phyloP scores from a whole-genome alignment of 2,113 vertebrate genomes.

The Onychostruthus taczanowskii region DNA sequence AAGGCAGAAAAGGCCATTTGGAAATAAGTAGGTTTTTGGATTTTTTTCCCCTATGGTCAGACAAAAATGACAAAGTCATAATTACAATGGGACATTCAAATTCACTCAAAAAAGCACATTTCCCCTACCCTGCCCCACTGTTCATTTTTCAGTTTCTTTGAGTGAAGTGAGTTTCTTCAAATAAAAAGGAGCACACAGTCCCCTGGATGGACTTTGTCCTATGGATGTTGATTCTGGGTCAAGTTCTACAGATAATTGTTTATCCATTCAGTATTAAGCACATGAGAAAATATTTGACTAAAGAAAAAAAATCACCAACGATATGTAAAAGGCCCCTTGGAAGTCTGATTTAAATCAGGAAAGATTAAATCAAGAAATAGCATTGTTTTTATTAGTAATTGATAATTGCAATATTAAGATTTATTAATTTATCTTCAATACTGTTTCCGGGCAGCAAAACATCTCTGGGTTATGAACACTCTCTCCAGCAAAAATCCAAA shows the following conservation, averaged over 20 bases:
- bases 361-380: not conserved
- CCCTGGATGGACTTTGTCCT: not conserved
- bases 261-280: not conserved
- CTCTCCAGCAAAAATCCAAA: not conserved
- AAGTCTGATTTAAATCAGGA: not conserved
- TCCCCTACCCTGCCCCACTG: fast-evolving
- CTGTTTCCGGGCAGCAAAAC: not conserved
- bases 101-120: not conserved
- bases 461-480: not conserved
- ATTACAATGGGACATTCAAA: not conserved
- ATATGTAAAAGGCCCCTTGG: not conserved
- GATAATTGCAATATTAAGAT: not conserved
- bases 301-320: not conserved
- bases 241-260: not conserved
- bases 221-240: not conserved
- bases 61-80: not conserved
- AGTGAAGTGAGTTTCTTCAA: not conserved
- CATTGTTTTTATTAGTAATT: not conserved
- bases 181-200: not conserved
- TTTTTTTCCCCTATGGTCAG: fast-evolving
- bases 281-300: not conserved
- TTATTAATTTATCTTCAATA: not conserved
- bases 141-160: not conserved
- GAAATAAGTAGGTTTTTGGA: fast-evolving
- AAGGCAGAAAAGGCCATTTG: not conserved